Base-by-base conservation (phyloP, 1,140 invertebrate species). In the Drosophila gunungcola region DNA sequence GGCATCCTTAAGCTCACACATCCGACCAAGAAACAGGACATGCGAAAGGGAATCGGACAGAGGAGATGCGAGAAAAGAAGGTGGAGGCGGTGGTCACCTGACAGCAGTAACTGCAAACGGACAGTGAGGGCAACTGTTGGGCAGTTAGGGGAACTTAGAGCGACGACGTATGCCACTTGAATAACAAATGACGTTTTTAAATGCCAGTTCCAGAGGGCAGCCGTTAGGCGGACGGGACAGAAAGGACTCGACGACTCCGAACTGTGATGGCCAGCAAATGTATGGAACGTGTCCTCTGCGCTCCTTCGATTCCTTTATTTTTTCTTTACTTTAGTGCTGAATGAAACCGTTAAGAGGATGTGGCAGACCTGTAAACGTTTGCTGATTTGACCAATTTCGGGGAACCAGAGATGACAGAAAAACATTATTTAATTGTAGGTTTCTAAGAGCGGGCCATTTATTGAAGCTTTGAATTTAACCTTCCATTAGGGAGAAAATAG, bases 101-200 rank as follows among this genome's bases (percentile, higher is more conserved):
- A 48, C 42, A 60, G 56, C 67, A 69, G 64, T 46, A 70, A 85
- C 68, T 74, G 73, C 78, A 70, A 86, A 70, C 82, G 82, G 63
- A 78, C 75, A 78, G 70, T 70, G 57, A 63, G 82, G 70, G 70
- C 32, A 55, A 73, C 56, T 70, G 42, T 29, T 76, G 74, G 73
- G 69, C 69, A 83, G 82, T 86, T 86, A 88, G 82, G 74, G 82
- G 69, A 82, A 88, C 83, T 85, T 84, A 80, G 81, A 85, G 81
- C 81, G 69, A 84, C 83, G 73, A 89, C 84, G 84, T 89, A 88
- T 88, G 83, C 83, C 84, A 88, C 83, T 88, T 89, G 83, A 88
- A 88, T 88, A 88, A 83, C 83, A 89, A 88, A 88, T 88, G 84
- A 77, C 80, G 54, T 88, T 86, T 88, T 86, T 88, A 88, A 89